Conservation (phyloP, 2,797 vertebrate species). For the Dromococcyx pavoninus region DNA sequence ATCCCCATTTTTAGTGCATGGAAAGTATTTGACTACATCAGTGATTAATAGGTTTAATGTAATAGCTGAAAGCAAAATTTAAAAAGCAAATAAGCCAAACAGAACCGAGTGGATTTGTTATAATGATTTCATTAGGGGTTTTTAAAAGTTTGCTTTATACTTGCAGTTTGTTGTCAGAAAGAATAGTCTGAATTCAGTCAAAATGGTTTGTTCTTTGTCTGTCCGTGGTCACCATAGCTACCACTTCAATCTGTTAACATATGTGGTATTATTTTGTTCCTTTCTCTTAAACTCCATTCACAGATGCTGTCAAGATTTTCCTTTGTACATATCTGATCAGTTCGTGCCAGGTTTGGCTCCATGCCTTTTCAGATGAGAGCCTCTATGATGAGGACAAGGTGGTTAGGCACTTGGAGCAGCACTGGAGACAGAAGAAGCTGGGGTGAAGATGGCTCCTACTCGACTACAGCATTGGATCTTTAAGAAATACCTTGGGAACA, state of each 20-base stretch:
- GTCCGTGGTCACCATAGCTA: constrained; percentile 71
- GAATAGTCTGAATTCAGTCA: constrained; percentile 50
- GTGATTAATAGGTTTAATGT: constrained; percentile 34
- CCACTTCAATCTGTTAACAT: constrained; percentile 71
- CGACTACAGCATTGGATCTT: background rate
- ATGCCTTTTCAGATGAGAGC: background rate
- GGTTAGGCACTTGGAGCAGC: background rate
- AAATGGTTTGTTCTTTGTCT: constrained; percentile 70
- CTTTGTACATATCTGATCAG: constrained; percentile 33
- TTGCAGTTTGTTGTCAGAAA: constrained; percentile 58
- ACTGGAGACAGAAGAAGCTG: background rate
- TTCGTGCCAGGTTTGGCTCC: constrained; percentile 11
- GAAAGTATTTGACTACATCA: background rate
- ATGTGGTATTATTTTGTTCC: constrained; percentile 69
- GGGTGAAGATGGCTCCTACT: background rate
- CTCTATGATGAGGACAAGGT: background rate
- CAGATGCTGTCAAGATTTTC: constrained; percentile 65
- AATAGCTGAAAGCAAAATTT: constrained; percentile 29
- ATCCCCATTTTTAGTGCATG: background rate
- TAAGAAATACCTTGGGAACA: background rate
- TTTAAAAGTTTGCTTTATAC: constrained; percentile 59
- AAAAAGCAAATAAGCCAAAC: constrained; percentile 33
- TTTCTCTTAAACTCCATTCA: constrained; percentile 64
- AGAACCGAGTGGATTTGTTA: background rate
- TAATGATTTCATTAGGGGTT: constrained; percentile 41